Evolutionary conservation across 2,888 invertebrate species (phyloP).

Genomic region (Xestia sexstrigata): DNA sequence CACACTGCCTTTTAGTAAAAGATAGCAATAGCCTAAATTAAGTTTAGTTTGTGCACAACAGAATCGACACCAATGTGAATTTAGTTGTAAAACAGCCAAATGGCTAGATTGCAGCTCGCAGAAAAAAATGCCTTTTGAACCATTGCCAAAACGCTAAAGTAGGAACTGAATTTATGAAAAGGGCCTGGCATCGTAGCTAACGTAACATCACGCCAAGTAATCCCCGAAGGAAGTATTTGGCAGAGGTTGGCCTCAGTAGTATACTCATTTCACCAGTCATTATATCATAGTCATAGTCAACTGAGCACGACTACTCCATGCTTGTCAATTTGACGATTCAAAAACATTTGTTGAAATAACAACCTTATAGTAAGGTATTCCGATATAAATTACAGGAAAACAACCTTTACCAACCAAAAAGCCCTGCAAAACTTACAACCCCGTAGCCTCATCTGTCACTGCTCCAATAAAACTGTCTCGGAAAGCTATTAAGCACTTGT

Average conservation of each 20-base stretch:
- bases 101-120: not conserved
- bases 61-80: too few species aligned
- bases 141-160: not conserved
- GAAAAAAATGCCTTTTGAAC: not conserved
- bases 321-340: too few species aligned
- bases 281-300: not conserved
- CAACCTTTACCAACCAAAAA: conserved; percentile 9
- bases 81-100: not conserved
- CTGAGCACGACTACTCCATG: not conserved
- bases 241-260: not conserved
- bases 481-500: conserved; percentile 39
- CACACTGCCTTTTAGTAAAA: too few species aligned
- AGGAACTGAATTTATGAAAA: not conserved
- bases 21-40: too few species aligned
- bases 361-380: not conserved
- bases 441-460: conserved; percentile 41
- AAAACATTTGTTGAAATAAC: not conserved
- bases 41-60: too few species aligned
- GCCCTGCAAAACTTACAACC: not conserved
- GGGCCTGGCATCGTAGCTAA: not conserved
- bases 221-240: not conserved
- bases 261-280: not conserved
- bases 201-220: not conserved
- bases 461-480: conserved; percentile 46
- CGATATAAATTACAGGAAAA: conserved; percentile 1